Percentiles rank a stretch among this genome's conserved stretches.
These are phyloP conservation scores for Labeo rohita DNA, from an alignment of 2,113 vertebrate species.

Conservation along the genomic window DNA sequence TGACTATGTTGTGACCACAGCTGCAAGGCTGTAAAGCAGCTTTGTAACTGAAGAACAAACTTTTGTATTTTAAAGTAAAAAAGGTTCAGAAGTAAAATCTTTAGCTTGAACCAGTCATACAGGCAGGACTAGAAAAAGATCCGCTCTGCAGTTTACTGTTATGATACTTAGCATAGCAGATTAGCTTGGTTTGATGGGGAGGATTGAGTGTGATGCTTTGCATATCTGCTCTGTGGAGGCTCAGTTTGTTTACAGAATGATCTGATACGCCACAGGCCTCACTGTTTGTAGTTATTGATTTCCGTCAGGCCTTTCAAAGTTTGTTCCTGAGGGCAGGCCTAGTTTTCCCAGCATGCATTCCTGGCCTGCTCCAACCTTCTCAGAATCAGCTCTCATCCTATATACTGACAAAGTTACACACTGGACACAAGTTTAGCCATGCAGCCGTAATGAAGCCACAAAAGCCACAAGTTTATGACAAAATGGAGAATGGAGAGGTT, in stretches of 20 bases:
- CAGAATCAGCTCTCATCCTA: conserved; percentile 22
- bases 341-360: conserved; percentile 44
- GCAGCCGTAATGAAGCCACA: not conserved
- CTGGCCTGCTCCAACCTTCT: conserved; percentile 7
- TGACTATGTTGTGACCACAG: conserved; percentile 53
- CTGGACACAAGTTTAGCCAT: conserved; percentile 46
- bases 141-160: not conserved
- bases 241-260: conserved; percentile 44
- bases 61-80: not conserved
- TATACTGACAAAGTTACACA: conserved; percentile 17
- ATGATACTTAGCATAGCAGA: not conserved
- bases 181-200: not conserved
- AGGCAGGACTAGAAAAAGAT: not conserved
- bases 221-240: conserved; percentile 37
- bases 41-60: conserved; percentile 37
- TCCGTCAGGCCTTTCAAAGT: conserved; percentile 50
- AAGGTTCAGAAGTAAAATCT: not conserved
- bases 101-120: not conserved
- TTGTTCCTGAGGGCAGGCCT: conserved; percentile 47
- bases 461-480: conserved; percentile 1
- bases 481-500: not conserved
- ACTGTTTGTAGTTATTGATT: conserved; percentile 44
- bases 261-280: conserved; percentile 21
- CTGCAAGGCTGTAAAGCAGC: conserved; percentile 22
- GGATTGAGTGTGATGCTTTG: not conserved